A percentile compares a stretch with the other conserved stretches of the same genome.
These are phyloP conservation scores for Drosophila lutescens DNA, from an alignment of 2,888 invertebrate species.

Conservation along the genomic window DNA sequence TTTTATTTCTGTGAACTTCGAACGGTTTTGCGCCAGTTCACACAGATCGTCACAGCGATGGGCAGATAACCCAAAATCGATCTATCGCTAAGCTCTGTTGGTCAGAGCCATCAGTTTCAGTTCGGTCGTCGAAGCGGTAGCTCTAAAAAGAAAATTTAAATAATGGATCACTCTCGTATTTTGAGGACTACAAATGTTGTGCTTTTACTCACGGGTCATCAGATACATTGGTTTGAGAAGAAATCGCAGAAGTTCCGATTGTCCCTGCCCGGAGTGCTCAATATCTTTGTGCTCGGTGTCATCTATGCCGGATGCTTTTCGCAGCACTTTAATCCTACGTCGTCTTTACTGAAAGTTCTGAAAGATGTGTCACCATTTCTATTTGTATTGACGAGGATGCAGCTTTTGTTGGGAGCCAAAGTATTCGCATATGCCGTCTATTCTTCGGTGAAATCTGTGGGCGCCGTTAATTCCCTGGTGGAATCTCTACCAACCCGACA, in stretches of 20 bases:
- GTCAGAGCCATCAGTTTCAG: constrained; percentile 5
- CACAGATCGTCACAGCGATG: constrained; percentile 38
- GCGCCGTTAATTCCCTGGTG: constrained; percentile 56
- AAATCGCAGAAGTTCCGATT: constrained; percentile 50
- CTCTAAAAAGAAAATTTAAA: not conserved
- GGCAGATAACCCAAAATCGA: constrained; percentile 38
- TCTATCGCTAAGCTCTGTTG: constrained; percentile 3
- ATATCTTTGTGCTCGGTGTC: constrained; percentile 49
- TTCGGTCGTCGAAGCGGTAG: constrained; percentile 6
- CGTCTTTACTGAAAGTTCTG: constrained; percentile 65
- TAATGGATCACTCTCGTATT: constrained; percentile 56
- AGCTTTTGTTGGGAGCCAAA: constrained; percentile 73
- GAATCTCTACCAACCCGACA: constrained; percentile 25
- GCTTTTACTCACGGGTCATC: constrained; percentile 57
- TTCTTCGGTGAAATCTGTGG: constrained; percentile 56
- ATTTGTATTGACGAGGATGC: constrained; percentile 61
- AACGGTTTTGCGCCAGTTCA: constrained; percentile 37
- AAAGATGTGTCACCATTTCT: constrained; percentile 75
- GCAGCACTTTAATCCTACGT: constrained; percentile 71
- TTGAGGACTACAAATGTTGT: constrained; percentile 54
- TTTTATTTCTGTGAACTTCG: constrained; percentile 5
- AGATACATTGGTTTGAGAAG: constrained; percentile 58
- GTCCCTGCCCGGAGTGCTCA: constrained; percentile 41
- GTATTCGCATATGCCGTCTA: constrained; percentile 64
- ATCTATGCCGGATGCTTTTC: constrained; percentile 67